Base-by-base conservation (phyloP, 2,113 vertebrate genomes). In the Pelecanoides urinatrix region DNA sequence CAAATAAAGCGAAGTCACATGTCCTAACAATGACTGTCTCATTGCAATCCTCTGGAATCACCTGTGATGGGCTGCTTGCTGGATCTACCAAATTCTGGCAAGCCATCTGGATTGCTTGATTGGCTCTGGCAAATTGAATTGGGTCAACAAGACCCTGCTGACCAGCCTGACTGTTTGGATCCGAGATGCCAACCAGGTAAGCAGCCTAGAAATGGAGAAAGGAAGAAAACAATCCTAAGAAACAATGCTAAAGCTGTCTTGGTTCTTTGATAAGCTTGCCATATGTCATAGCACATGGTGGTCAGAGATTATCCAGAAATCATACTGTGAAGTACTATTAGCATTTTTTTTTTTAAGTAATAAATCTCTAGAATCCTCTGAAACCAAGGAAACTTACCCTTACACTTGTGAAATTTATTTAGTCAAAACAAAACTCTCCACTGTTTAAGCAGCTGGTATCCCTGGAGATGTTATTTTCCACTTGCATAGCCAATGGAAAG, bases 41-140 rank as follows among this genome's bases (percentile, higher is more conserved):
- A 13, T 30, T 45, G 61, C 58, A 49, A 0, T 20, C 32, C 45
- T 27, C 56, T 47, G 68, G 10, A 61, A 9, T 98, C 97, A 99
- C 99, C 99, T 99, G 99, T 3, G 99, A 99, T 0, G 99, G 99
- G 94, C 99, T 99, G 95, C 99, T 99, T 7, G 98, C 98, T 9
- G 99, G 99, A 86, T 99, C 99, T 52, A 99, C 99, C 92, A 99
- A 96, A 88, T 99, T 99, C 98, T 99, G 99, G 92, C 99, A 99
- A 1, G 99, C 99, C 99, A 99, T 99, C 97, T 99, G 99, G 97
- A 99, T 99, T 2, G 99, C 99, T 90, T 99, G 99, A 94, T 99
- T 99, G 83, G 99, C 99, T 89, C 98, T 98, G 77, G 99, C 99
- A 97, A 99, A 99, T 63, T 99, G 99, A 96, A 99, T 99, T 16